A percentile compares a stretch with the other conserved stretches of the same genome.
These are phyloP conservation scores for Sinohyriopsis cumingii DNA, from an alignment of 2,888 invertebrate species.

Conservation along the genomic window DNA sequence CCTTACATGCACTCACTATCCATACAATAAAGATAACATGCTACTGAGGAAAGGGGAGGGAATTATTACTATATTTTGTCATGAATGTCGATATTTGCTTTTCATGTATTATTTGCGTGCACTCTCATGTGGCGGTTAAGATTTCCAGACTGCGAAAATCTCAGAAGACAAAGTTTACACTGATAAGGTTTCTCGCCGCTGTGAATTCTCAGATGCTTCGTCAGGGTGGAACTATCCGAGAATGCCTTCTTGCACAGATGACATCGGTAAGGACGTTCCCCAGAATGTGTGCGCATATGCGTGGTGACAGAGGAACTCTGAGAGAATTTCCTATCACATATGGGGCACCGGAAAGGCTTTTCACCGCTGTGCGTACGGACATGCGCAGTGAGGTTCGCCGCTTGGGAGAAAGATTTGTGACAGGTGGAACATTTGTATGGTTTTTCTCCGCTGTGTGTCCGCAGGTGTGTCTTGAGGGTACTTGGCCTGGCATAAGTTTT, in stretches of 20 bases:
- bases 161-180: slow-evolving; percentile 93
- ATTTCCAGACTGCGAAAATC: slow-evolving; percentile 99
- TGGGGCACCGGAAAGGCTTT: slow-evolving; percentile 97
- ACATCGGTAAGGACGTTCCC: slow-evolving; percentile 97
- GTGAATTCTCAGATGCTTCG: slow-evolving; percentile 94
- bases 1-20: too few relatives aligned
- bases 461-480: slow-evolving; percentile 95
- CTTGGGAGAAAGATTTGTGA: slow-evolving; percentile 97
- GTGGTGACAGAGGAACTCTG: slow-evolving; percentile 96
- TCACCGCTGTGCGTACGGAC: slow-evolving; percentile 96
- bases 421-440: slow-evolving; percentile 82
- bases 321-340: slow-evolving; percentile 96
- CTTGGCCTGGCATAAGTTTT: slow-evolving; percentile 96
- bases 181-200: slow-evolving; percentile 92
- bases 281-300: slow-evolving; percentile 99
- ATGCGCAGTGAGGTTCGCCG: slow-evolving; percentile 98
- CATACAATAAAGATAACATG: too few relatives aligned
- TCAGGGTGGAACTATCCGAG: slow-evolving; percentile 97
- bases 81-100: not conserved
- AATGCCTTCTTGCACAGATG: slow-evolving; percentile 98
- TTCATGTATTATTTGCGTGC: slow-evolving; percentile 75
- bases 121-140: slow-evolving; percentile 99
- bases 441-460: slow-evolving; percentile 96
- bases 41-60: too few relatives aligned
- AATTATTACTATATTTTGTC: not conserved